Evolutionary conservation across 30 jellyfish, hydroid and myxozoan species (phyloP), one percentile per base, ranked within the genome.

Genomic region (Hydractinia symbiolongicarpus): DNA sequence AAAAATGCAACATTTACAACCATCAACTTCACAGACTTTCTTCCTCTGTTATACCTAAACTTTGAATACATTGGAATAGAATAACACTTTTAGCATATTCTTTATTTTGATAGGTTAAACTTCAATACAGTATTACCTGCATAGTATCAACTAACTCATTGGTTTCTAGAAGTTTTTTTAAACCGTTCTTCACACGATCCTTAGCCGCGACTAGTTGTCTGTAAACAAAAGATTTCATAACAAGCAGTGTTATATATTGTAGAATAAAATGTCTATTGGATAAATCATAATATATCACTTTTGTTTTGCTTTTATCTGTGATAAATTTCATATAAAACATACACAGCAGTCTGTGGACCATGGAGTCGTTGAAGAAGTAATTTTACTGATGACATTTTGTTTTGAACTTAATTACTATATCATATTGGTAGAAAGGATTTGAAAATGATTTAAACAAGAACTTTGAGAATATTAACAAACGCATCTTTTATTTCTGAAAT

Each of bases 111-210:
- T 19, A 60, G n/a, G n/a, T 13, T 60, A 60, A 60, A 15, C 70
- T 60, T 13, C 19, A 60, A 60, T 13, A 17, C 19, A 60, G 44
- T 30, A 30, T 30, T 30, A 89, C 96, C 96, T 89, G 96, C 96
- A 89, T 89, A 15, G 88, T 79, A 75, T 89, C 96, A 15, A 89
- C 96, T 14, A 89, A 83, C 44, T 84, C 88, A 30, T 89, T 89
- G 15, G 96, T 89, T 57, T 89, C 95, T 0, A 89, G 86, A 61
- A 89, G 61, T 66, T 89, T 89, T 54, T 89, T 89, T 61, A 89
- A 61, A 5, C 96, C 96, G 81, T 89, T 89, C 61, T 84, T 89
- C 4, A 89, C 96, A 50, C 96, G 90, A 67, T 89, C 96, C 19
- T 76, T 74, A 21, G 95, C 95, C 0, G 86, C 84, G 10, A 84